These are phyloP conservation scores for Odontocolon sp. DNA, from an alignment of 2,888 invertebrate genomes.

Conservation along the genomic window DNA sequence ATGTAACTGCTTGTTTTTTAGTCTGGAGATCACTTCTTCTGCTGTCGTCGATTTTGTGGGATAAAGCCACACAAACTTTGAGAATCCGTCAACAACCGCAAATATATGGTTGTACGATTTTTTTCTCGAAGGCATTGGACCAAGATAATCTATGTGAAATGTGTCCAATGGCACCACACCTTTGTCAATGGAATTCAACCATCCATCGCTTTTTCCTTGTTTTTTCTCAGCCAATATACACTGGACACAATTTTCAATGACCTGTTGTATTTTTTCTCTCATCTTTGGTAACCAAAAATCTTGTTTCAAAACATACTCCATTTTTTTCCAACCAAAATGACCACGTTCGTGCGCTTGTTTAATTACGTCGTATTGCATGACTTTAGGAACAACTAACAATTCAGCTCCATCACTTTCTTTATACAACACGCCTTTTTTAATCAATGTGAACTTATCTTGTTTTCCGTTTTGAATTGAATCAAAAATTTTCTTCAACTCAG, in stretches of 20 bases:
- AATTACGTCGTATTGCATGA: slow-evolving; percentile 10
- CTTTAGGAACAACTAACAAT: background rate
- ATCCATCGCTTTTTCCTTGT: too few species aligned
- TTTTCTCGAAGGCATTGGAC: background rate
- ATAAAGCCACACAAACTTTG: slow-evolving; percentile 57
- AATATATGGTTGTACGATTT: background rate
- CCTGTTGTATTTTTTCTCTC: background rate
- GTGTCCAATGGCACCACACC: background rate
- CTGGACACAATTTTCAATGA: too few species aligned
- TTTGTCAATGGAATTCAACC: too few species aligned
- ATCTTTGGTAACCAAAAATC: background rate
- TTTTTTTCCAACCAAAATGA: background rate
- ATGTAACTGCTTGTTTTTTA: slow-evolving; percentile 34
- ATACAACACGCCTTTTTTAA: too few species aligned
- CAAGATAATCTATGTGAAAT: background rate
- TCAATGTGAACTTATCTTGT: too few species aligned
- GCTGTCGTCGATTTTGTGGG: slow-evolving; percentile 68
- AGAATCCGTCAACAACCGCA: background rate
- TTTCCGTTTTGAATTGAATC: too few species aligned
- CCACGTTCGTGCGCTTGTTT: slow-evolving; percentile 13
- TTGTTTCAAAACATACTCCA: background rate
- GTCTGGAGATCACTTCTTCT: slow-evolving; percentile 52
- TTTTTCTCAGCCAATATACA: too few species aligned
- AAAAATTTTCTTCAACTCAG: too few species aligned
- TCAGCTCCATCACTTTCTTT: background rate